These are phyloP conservation scores for Trichosurus vulpecula DNA, from an alignment of 2,797 vertebrate genomes.

Conservation along the genomic window DNA sequence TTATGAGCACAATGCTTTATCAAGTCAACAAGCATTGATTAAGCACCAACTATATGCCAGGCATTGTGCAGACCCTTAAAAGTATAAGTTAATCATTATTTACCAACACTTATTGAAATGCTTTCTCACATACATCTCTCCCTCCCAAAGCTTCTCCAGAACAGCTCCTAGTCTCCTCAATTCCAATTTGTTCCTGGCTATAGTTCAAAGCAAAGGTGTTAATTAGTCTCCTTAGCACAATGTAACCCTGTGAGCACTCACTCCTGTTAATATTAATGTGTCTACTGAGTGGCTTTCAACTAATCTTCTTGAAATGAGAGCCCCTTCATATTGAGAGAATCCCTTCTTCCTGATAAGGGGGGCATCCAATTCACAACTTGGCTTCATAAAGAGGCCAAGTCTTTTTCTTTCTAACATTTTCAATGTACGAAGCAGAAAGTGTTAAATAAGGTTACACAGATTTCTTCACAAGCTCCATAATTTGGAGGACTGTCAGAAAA, in stretches of 20 bases:
- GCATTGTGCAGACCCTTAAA: not conserved
- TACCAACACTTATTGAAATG: not conserved
- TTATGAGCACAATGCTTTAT: not conserved
- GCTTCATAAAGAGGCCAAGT: slow-evolving; percentile 24
- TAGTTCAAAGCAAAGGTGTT: slow-evolving; percentile 4
- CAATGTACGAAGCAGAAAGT: slow-evolving; percentile 13
- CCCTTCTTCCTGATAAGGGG: slow-evolving; percentile 4
- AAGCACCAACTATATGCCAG: not conserved
- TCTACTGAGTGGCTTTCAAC: not conserved
- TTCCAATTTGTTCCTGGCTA: not conserved
- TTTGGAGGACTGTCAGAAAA: slow-evolving; percentile 35
- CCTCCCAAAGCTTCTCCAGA: not conserved
- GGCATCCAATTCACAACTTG: not conserved
- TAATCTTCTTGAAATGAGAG: slow-evolving; percentile 24
- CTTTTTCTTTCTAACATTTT: not conserved
- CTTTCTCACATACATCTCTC: not conserved
- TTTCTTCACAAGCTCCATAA: not conserved
- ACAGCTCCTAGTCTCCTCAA: slow-evolving; percentile 7
- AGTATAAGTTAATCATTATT: not conserved
- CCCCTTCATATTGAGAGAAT: not conserved
- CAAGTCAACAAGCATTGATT: not conserved
- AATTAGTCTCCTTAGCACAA: not conserved
- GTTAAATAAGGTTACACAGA: not conserved
- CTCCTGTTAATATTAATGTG: not conserved
- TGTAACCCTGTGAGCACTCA: not conserved